These are phyloP conservation scores for Heliangelus exortis DNA, from an alignment of 2,797 vertebrate genomes.

Conservation along the genomic window DNA sequence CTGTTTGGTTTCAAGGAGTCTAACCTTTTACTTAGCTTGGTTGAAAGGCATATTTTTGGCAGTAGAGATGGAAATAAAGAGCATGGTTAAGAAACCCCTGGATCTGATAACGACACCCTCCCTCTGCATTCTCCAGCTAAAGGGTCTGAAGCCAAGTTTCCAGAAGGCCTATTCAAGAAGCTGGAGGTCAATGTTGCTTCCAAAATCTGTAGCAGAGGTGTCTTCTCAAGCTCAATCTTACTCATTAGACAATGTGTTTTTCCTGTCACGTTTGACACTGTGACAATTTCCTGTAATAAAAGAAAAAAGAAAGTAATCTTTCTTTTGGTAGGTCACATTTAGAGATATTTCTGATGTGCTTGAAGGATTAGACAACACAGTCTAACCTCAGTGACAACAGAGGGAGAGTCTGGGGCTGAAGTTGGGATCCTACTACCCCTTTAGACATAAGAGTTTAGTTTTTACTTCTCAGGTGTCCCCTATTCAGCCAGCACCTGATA, in stretches of 20 bases:
- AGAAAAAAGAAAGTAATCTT: not conserved
- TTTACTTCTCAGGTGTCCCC: not conserved
- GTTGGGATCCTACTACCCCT: not conserved
- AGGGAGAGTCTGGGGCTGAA: not conserved
- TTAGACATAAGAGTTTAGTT: not conserved
- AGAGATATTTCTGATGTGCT: not conserved
- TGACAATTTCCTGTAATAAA: not conserved
- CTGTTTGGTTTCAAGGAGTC: not conserved
- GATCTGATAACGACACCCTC: not conserved
- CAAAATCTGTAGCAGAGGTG: not conserved
- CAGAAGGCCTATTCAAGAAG: not conserved
- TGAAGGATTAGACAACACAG: not conserved
- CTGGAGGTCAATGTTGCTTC: not conserved
- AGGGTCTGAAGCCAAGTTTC: not conserved
- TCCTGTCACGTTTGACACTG: not conserved
- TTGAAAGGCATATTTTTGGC: not conserved
- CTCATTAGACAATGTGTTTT: not conserved
- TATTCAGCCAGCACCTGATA: not conserved
- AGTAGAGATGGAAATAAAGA: not conserved
- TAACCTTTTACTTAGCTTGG: not conserved
- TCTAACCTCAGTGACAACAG: not conserved
- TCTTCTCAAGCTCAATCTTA: not conserved
- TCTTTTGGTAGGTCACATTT: not conserved
- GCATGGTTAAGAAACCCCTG: not conserved
- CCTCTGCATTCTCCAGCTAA: not conserved